phyloP scores from a whole-genome alignment of 2,797 vertebrate species.

The Dryobates pubescens region DNA sequence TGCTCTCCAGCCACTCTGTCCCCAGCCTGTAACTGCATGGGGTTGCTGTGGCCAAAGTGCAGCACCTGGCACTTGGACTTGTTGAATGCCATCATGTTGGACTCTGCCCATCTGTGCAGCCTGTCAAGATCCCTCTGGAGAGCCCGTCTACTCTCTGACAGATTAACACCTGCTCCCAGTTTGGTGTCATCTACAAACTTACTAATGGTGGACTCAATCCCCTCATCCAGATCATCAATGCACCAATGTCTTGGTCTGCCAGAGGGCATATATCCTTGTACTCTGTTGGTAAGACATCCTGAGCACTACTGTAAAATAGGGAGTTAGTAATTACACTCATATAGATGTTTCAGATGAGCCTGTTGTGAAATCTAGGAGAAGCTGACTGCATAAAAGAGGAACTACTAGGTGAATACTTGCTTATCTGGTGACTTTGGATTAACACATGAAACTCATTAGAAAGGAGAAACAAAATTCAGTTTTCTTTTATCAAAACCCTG shows the following conservation, averaged over 20 bases:
- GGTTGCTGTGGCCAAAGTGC: no score
- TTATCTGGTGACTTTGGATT: neutral
- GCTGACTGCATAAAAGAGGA: neutral
- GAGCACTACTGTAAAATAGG: neutral
- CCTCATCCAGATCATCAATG: neutral
- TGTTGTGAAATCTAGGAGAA: neutral
- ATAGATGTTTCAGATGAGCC: neutral
- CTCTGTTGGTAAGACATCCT: neutral
- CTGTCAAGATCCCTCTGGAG: no score
- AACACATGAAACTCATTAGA: neutral
- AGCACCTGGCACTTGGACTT: no score
- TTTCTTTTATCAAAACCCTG: neutral
- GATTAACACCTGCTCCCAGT: no score
- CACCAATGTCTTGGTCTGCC: neutral
- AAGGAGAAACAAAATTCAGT: neutral
- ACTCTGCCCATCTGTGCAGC: no score
- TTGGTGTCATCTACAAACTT: no score
- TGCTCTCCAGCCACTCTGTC: no score
- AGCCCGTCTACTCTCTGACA: no score
- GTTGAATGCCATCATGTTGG: no score
- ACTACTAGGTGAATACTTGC: neutral
- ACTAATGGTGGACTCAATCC: no score
- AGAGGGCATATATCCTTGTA: neutral
- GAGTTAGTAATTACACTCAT: neutral
- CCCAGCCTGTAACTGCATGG: no score